phyloP scores from a whole-genome alignment of 2,888 invertebrate species.

The Eilema depressum region DNA sequence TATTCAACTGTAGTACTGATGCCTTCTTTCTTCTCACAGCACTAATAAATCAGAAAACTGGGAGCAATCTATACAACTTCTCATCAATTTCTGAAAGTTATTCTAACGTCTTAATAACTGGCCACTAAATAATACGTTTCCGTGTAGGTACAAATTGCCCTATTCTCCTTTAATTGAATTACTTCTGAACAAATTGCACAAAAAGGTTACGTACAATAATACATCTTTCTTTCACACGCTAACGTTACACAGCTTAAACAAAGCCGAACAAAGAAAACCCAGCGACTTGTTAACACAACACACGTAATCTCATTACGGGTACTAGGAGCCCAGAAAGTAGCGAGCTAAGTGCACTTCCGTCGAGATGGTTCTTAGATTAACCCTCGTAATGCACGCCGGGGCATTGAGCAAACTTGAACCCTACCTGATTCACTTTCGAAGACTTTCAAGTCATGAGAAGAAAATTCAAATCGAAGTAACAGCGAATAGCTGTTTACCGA shows the following conservation, averaged over 20 bases:
- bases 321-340: constrained; percentile 53
- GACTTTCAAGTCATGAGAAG: constrained; percentile 23
- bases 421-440: constrained; percentile 42
- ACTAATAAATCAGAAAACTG: neutral
- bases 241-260: constrained; percentile 5
- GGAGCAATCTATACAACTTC: neutral
- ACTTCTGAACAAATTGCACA: neutral
- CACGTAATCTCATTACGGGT: constrained; percentile 53
- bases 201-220: neutral
- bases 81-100: neutral
- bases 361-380: constrained; percentile 54
- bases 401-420: constrained; percentile 45
- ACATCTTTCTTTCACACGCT: neutral
- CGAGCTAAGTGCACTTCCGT: constrained; percentile 55
- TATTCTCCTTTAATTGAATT: neutral
- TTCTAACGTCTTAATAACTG: neutral
- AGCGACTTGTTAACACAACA: constrained; percentile 46
- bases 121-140: neutral
- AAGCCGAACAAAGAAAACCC: constrained; percentile 19
- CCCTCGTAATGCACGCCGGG: constrained; percentile 48
- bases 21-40: neutral
- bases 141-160: neutral
- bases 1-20: no score
- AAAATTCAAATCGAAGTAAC: constrained; percentile 16
- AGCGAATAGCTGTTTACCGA: neutral